A percentile compares a stretch with the other conserved stretches of the same genome.
Evolutionary conservation across 2,113 vertebrate genomes (phyloP).

Genomic region (Blennius ocellaris): DNA sequence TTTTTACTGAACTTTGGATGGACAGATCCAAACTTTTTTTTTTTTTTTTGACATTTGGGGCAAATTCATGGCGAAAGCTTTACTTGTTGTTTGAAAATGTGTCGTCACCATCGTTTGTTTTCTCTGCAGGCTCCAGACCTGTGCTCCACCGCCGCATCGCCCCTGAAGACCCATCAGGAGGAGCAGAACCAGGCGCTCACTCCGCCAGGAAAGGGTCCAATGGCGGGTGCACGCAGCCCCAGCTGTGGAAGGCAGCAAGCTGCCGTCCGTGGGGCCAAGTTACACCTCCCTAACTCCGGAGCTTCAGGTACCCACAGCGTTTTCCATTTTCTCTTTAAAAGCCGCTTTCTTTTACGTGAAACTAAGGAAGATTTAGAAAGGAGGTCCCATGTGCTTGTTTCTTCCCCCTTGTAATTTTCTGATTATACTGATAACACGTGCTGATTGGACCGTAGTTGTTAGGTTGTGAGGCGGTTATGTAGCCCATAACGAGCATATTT

Average conservation of each 20-base stretch:
- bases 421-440: neutral
- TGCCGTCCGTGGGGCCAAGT: conserved; percentile 84
- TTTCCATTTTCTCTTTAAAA: neutral
- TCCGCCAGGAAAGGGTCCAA: conserved; percentile 87
- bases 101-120: neutral
- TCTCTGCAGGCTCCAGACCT: conserved; percentile 85
- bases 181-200: conserved; percentile 88
- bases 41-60: too few species aligned
- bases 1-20: too few species aligned
- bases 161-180: conserved; percentile 88
- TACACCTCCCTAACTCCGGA: conserved; percentile 77
- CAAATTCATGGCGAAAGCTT: too few species aligned
- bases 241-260: conserved; percentile 88
- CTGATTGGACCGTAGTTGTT: neutral
- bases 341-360: neutral
- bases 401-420: too few species aligned
- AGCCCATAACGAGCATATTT: neutral
- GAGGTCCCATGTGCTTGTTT: too few species aligned
- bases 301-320: conserved; percentile 59
- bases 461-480: neutral
- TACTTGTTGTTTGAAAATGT: too few species aligned
- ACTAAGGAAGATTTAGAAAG: too few species aligned
- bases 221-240: conserved; percentile 88
- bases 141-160: conserved; percentile 87
- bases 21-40: too few species aligned